These are phyloP conservation scores for Aphrophora alni DNA, from an alignment of 2,888 invertebrate species.

Conservation along the genomic window DNA sequence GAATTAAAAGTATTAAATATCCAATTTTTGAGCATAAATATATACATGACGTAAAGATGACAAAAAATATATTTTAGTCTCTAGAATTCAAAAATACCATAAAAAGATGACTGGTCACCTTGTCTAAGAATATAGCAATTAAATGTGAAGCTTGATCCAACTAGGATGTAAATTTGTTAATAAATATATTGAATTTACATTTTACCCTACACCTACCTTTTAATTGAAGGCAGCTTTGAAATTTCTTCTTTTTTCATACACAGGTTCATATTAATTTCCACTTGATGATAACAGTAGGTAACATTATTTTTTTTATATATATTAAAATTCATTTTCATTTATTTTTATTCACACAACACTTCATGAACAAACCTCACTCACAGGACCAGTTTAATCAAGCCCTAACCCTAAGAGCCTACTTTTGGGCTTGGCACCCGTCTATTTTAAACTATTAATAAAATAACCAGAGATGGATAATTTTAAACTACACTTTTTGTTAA, in stretches of 20 bases:
- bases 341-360: background rate
- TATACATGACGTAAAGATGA: too few species aligned
- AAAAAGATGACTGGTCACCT: too few species aligned
- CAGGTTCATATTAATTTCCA: background rate
- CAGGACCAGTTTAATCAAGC: background rate
- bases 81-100: too few species aligned
- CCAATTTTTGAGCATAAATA: too few species aligned
- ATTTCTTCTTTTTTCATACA: background rate
- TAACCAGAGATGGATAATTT: background rate
- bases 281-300: background rate
- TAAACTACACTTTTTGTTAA: background rate
- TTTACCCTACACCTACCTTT: background rate
- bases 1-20: too few species aligned
- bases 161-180: too few species aligned
- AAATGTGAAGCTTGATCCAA: too few species aligned
- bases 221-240: background rate
- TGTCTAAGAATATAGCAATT: too few species aligned
- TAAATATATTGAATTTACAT: too few species aligned
- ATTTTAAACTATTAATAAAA: background rate
- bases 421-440: background rate
- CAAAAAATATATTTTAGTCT: too few species aligned
- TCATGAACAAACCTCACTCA: background rate
- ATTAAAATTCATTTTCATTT: background rate
- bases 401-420: background rate
- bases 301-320: background rate